Evolutionary conservation across 1,140 invertebrate genomes (phyloP).

Genomic region (Pseudomyrmex pallidus): DNA sequence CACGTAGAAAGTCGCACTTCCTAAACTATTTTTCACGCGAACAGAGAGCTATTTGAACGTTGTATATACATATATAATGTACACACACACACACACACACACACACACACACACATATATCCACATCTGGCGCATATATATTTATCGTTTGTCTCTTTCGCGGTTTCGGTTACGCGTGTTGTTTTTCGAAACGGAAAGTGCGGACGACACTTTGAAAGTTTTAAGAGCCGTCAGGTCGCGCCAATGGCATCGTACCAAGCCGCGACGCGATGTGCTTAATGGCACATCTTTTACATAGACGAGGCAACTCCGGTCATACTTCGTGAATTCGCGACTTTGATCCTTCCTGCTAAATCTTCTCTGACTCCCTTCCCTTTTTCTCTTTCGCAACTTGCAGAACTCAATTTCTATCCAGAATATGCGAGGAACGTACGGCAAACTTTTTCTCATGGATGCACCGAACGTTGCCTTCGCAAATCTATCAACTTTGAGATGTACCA

Average conservation of each 20-base stretch:
- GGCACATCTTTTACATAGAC: slow-evolving; percentile 59
- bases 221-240: slow-evolving; percentile 63
- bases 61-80: neutral
- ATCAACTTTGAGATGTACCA: slow-evolving; percentile 33
- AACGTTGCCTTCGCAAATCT: slow-evolving; percentile 46
- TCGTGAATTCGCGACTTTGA: slow-evolving; percentile 62
- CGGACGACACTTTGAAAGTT: slow-evolving; percentile 47
- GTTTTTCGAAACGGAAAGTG: slow-evolving; percentile 26
- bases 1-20: neutral
- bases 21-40: neutral
- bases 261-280: slow-evolving; percentile 57
- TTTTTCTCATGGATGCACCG: slow-evolving; percentile 26
- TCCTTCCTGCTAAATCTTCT: slow-evolving; percentile 51
- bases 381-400: slow-evolving; percentile 60
- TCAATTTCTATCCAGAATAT: slow-evolving; percentile 65
- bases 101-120: too few relatives aligned
- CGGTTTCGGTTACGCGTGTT: slow-evolving; percentile 16
- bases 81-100: too few relatives aligned
- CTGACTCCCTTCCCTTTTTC: slow-evolving; percentile 6
- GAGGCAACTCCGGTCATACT: slow-evolving; percentile 36
- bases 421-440: slow-evolving; percentile 56
- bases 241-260: slow-evolving; percentile 42
- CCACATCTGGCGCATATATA: neutral
- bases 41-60: neutral
- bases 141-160: neutral